Percentiles rank a stretch among this genome's conserved stretches.
Conservation (phyloP, 2,888 invertebrate genomes). For the Meiosimyza platycephala region DNA sequence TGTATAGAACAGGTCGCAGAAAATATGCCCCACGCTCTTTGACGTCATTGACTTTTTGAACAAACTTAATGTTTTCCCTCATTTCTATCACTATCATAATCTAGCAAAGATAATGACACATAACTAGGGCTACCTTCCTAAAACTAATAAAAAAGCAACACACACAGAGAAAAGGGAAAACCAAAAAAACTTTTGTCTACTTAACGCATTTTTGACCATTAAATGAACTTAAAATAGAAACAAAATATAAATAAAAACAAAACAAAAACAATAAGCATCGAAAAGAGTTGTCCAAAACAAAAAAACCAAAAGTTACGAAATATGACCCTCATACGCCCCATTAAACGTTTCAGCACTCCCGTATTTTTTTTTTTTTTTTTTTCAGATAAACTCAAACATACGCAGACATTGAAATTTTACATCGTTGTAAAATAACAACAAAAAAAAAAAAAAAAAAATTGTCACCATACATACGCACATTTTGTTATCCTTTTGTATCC, state of each 20-base stretch:
- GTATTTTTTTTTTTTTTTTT: no score
- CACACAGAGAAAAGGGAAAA: background rate
- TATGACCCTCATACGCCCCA: slow-evolving; percentile 57
- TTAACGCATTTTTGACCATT: slow-evolving; percentile 27
- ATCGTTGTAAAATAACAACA: background rate
- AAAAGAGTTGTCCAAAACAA: background rate
- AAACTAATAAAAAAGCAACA: slow-evolving; percentile 1
- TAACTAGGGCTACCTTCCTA: no score
- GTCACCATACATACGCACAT: slow-evolving; percentile 9
- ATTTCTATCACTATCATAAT: no score
- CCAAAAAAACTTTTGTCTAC: slow-evolving; percentile 18
- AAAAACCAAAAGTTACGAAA: slow-evolving; percentile 30
- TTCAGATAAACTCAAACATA: slow-evolving; percentile 18
- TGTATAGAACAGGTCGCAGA: no score
- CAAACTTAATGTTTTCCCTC: no score
- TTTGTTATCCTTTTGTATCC: background rate
- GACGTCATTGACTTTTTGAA: no score
- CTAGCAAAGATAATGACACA: no score
- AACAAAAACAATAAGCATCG: slow-evolving; percentile 18
- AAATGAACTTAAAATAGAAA: slow-evolving; percentile 14
- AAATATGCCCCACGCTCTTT: no score
- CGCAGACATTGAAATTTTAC: background rate
- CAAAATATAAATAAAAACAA: slow-evolving; percentile 7
- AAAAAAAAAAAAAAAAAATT: slow-evolving; percentile 4
- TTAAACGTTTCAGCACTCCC: slow-evolving; percentile 47